Base-by-base conservation (phyloP, 2,888 invertebrate species). In the Oligia strigilis region DNA sequence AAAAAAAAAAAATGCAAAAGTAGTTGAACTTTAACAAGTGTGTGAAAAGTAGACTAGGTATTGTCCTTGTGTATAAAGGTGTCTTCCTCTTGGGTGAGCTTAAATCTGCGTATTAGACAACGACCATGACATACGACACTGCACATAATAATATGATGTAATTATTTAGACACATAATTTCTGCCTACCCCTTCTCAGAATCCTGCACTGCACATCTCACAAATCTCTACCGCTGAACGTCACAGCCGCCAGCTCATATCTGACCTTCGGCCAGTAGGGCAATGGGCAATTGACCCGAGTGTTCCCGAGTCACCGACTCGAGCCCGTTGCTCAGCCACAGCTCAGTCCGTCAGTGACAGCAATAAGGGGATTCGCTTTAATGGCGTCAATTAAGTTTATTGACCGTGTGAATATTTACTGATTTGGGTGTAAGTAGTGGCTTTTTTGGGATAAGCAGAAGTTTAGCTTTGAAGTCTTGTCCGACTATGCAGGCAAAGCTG, bases 271-370 rank as follows among this genome's bases (percentile, higher is more conserved):
- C 78, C 89, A 88, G 65, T 84, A 79, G 90, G 81, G 65, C 88
- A 89, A 88, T 87, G 86, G 67, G 17, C 85, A 89, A 87, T 91
- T 90, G 86, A 89, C 89, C 69, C 70, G 40, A 43, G 66, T 40
- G 85, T 88, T 87, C 87, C 66, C 72, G 36, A n/a, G 65, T 49
- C 72, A 79, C 66, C 70, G 46, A 55, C 55, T 17, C 65, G 66
- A n/a, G 58, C 46, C 19, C 77, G 74, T 78, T 81, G 46, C 64
- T 73, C 69, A 77, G 52, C 52, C 60, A 40, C 36, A 36, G 79
- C 72, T 72, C 23, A 60, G 75, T 71, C 70, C 60, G 81, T 60
- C 70, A 75, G 19, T 60, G 71, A 74, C 82, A 79, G 62, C 58
- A 14, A 60, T 72, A 4, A n/a, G 17, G 8, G 80, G 81, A 80